phyloP scores from a whole-genome alignment of 2,888 invertebrate genomes.

The Drosophila siamana region DNA sequence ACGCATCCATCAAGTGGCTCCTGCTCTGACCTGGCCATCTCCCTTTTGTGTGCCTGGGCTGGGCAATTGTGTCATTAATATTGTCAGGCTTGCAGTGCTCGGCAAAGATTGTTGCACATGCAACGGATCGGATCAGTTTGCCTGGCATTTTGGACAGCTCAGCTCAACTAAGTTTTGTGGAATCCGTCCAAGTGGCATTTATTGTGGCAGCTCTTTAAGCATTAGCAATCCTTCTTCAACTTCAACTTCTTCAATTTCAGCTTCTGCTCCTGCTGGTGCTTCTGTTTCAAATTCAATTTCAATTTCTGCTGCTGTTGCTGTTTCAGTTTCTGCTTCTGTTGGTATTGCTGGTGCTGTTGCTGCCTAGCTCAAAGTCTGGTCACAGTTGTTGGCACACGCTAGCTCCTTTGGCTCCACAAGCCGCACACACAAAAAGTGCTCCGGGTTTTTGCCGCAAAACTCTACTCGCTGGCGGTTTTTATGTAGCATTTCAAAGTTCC shows the following conservation, averaged over 20 bases:
- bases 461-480: conserved; percentile 46
- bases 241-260: conserved; percentile 1
- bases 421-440: conserved; percentile 43
- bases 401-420: conserved; percentile 29
- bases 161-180: conserved; percentile 22
- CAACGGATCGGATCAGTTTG: conserved; percentile 36
- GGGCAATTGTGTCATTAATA: conserved; percentile 60
- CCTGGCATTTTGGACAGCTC: conserved; percentile 14
- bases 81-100: conserved; percentile 49
- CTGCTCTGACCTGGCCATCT: conserved; percentile 18
- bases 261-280: conserved; percentile 2
- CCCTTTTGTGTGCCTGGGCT: conserved; percentile 6
- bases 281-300: conserved; percentile 19
- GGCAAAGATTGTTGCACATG: conserved; percentile 19
- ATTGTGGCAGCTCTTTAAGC: conserved; percentile 47
- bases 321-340: conserved; percentile 17
- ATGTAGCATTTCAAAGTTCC: conserved; percentile 39
- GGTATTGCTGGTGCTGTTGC: conserved; percentile 11
- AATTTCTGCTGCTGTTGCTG: conserved; percentile 26
- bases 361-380: conserved; percentile 7
- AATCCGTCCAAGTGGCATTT: conserved; percentile 53
- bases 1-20: conserved; percentile 71
- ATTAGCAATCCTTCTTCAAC: conserved; percentile 32
- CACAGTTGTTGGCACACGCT: conserved; percentile 38
- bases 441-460: conserved; percentile 45